Evolutionary conservation across 2,888 invertebrate species (phyloP), one percentile per base, ranked within the genome.

Genomic region (Drosophila formosana): DNA sequence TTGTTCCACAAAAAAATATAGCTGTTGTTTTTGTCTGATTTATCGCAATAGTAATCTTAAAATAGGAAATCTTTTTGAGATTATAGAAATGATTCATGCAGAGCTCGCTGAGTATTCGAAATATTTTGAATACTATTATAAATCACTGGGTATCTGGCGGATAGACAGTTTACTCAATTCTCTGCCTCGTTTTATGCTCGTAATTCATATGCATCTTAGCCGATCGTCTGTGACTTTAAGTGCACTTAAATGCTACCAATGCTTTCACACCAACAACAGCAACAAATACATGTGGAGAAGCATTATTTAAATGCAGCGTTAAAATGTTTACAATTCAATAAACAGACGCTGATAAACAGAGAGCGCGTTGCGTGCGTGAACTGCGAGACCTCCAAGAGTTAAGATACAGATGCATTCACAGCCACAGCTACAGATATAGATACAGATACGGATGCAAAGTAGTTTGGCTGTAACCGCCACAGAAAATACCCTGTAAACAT

Each of bases 301-400:
- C 63, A 80, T 80, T 80, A 80, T 82, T 89, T 89, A 82, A 90
- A 89, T 90, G 89, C 88, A 88, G 80, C 80, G 82, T 84, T 89
- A 89, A 90, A 89, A 89, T 89, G 77, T 90, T 89, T 89, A 90
- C 89, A 88, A 82, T 88, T 80, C 83, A 85, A 85, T 83, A 86
- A 85, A 82, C 80, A 85, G 66, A 69, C 70, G 60, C 60, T 65
- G 75, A 63, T 62, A 71, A 75, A 75, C 55, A 56, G 26, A 46
- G 41, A 60, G 47, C 34, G 41, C 39, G 32, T 43, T 34, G 47
- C 43, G 26, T 74, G 57, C 64, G 37, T 53, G 39, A 41, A 18
- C 39, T 18, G 13, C 25, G 28, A 55, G 57, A 46, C 66, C 57
- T 62, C 28, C 71, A 75, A 67, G 55, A 56, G 55, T 55, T 52